Base-by-base conservation (phyloP, 2,888 invertebrate genomes). In the Temnothorax unifasciatus region DNA sequence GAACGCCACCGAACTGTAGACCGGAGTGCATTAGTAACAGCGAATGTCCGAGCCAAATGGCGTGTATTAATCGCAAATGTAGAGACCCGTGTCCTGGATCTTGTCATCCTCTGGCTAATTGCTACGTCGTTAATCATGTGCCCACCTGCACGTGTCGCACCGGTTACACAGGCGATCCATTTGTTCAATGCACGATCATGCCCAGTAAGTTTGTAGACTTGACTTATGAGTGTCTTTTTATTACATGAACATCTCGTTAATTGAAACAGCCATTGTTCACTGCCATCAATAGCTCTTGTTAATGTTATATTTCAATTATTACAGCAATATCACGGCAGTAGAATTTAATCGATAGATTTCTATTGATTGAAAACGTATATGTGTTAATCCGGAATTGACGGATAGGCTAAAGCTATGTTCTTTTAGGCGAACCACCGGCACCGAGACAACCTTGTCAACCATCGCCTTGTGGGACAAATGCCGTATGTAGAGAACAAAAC, bases 91-190 rank as follows among this genome's bases (percentile, higher is more conserved):
- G 95, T 84, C 93, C 93, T 0, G 95, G 95, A 52, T 93, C 95
- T 0, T 95, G 95, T 88, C 95, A 95, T 41, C 86, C 92, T 18
- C 94, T 95, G 82, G 95, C 95, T 0, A 96, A 97, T 92, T 98
- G 98, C 92, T 96, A 96, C 81, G 97, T 97, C 1, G 96, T 97
- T 52, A 97, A 97, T 92, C 97, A 97, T 93, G 96, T 97, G 54
- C 97, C 97, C 21, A 96, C 96, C 90, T 97, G 98, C 93, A 95
- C 96, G 44, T 98, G 98, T 93, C 90, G 95, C 21, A 92, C 95
- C 61, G 97, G 97, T 50, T 97, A 96, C 91, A 96, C 96, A 9
- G 98, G 98, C 1, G 97, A 98, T 96, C 97, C 98, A 76, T 97
- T 97, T 92, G 95, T 96, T 64, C 96, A 96, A 92, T 97, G 97